phyloP scores from a whole-genome alignment of 2,113 vertebrate genomes.

The Triplophysa rosa region DNA sequence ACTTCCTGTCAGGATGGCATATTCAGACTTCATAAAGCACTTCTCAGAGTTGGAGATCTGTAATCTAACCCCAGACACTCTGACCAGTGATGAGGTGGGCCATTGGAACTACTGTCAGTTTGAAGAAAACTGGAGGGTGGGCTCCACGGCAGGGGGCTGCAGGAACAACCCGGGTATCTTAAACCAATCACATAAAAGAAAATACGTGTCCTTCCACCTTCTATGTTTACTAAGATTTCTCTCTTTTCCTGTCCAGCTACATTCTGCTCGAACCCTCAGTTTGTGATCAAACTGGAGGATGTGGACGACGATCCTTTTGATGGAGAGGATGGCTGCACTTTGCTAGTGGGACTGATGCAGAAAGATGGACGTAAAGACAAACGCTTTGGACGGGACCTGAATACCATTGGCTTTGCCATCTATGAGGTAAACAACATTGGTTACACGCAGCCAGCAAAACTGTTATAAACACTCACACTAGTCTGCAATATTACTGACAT shows the following conservation, averaged over 20 bases:
- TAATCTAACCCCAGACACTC: slow-evolving; percentile 88
- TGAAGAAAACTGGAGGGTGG: slow-evolving; percentile 85
- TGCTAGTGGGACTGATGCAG: slow-evolving; percentile 72
- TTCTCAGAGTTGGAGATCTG: slow-evolving; percentile 91
- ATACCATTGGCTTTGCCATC: slow-evolving; percentile 69
- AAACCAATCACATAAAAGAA: background rate
- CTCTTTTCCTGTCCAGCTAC: slow-evolving; percentile 56
- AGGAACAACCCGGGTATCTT: slow-evolving; percentile 82
- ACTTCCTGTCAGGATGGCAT: slow-evolving; percentile 47
- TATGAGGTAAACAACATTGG: slow-evolving; percentile 60
- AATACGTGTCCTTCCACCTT: too few species aligned
- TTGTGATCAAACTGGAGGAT: slow-evolving; percentile 62
- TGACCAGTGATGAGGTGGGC: slow-evolving; percentile 76
- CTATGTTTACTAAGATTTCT: too few species aligned
- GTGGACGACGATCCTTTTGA: slow-evolving; percentile 64
- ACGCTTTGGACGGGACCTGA: slow-evolving; percentile 65
- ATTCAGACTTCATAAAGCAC: slow-evolving; percentile 81
- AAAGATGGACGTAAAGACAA: slow-evolving; percentile 65
- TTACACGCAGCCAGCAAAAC: background rate
- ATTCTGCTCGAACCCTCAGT: slow-evolving; percentile 74
- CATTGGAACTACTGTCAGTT: slow-evolving; percentile 75
- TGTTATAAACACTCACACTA: too few species aligned
- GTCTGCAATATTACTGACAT: too few species aligned
- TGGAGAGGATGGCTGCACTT: slow-evolving; percentile 60
- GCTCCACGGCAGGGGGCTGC: slow-evolving; percentile 88